Base-by-base conservation (phyloP, 1,140 invertebrate species). In the Caenorhabditis brenneri region DNA sequence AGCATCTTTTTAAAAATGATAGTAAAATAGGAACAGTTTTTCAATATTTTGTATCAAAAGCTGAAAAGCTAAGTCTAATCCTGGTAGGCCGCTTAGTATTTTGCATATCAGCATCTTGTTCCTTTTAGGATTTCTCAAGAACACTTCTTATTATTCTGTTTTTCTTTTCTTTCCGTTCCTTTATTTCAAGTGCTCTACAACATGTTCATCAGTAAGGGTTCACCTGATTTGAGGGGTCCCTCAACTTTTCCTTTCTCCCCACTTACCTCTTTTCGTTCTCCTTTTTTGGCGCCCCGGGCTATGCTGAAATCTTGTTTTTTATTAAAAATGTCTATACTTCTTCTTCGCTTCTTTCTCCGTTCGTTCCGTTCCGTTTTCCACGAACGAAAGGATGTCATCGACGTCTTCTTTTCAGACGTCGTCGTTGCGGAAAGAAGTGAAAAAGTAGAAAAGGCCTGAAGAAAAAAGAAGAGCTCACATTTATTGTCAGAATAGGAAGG, bases 241-340 rank as follows among this genome's bases (percentile, higher is more conserved):
- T 46, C 65, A 22, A 39, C 65, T 74, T 74, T 15, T 74, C n/a
- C 58, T 15, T 27, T 27, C n/a, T 58, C 31, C 19, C 36, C 65
- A 74, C 36, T 74, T 74, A 42, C 36, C 36, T 74, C 65, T 42
- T 74, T 74, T 74, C 65, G 36, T 74, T 74, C 36, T 24, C 33
- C 65, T 42, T 42, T 74, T 74, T 74, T 46, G 65, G 65, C 36
- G 65, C 65, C 65, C 36, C 65, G 65, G 65, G 65, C 65, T 42
- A 74, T 74, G 65, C 65, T 39, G 65, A 74, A 74, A 42, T 74
- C 65, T 74, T 74, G 65, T 74, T 74, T 74, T 74, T 74, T 36
- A 74, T 74, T 74, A 39, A 74, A 42, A 74, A 74, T 42, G 65
- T 74, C 65, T 74, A 74, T 74, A 74, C 65, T 74, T 74, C 65